phyloP scores from a whole-genome alignment of 2,888 invertebrate species.

The Phengaris arion region DNA sequence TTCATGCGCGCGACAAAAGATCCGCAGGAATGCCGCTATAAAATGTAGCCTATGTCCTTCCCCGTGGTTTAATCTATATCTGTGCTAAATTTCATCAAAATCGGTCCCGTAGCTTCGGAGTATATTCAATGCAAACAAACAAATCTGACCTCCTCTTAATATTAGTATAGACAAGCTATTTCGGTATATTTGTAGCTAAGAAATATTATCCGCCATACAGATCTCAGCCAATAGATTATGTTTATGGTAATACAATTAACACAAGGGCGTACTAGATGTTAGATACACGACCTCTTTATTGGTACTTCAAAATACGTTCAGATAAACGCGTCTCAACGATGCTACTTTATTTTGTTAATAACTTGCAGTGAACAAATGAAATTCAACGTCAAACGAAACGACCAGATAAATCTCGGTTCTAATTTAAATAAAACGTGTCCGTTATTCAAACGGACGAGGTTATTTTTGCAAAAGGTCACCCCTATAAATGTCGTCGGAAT shows the following conservation, averaged over 20 bases:
- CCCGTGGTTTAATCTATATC: too few relatives aligned
- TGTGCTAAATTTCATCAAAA: too few relatives aligned
- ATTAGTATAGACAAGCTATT: neutral
- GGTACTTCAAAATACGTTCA: conserved; percentile 51
- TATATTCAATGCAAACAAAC: too few relatives aligned
- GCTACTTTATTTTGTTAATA: neutral
- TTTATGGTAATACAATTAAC: conserved; percentile 63
- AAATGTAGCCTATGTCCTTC: too few relatives aligned
- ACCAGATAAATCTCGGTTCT: neutral
- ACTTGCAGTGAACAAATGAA: neutral
- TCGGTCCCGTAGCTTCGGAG: too few relatives aligned
- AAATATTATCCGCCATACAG: neutral
- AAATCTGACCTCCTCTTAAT: too few relatives aligned
- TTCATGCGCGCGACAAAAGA: too few relatives aligned
- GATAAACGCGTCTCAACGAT: conserved; percentile 39
- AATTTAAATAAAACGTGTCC: conserved; percentile 39
- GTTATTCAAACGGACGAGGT: neutral
- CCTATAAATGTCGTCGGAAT: conserved; percentile 20
- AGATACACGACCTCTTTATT: conserved; percentile 73
- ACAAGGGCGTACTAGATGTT: conserved; percentile 71
- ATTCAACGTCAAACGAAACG: neutral
- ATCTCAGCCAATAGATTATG: neutral
- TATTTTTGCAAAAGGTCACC: conserved; percentile 26
- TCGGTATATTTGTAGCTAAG: neutral
- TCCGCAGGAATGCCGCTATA: too few relatives aligned